A percentile compares a stretch with the other conserved stretches of the same genome.
Evolutionary conservation across 2,113 vertebrate genomes (phyloP).

Genomic region (Leptocoma aspasia): DNA sequence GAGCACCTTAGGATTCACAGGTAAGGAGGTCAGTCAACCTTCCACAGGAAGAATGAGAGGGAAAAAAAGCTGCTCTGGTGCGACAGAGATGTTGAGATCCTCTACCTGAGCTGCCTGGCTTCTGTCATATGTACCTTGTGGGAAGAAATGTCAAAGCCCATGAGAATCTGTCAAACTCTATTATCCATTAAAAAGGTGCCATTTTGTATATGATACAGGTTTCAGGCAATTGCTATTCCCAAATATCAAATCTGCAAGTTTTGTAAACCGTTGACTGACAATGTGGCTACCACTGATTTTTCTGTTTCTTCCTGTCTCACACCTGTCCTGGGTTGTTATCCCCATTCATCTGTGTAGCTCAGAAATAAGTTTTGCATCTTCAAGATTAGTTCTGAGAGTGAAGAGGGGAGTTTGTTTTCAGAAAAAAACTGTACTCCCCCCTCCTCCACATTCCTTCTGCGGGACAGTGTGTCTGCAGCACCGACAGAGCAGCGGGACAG

Average conservation of each 20-base stretch:
- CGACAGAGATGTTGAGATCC: neutral
- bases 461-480: no score
- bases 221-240: neutral
- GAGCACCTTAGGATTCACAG: neutral
- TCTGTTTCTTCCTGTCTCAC: neutral
- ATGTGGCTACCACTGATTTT: neutral
- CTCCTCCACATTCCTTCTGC: no score
- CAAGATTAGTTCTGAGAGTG: no score
- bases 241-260: neutral
- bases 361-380: no score
- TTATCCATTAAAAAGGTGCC: neutral
- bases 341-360: no score
- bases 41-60: neutral
- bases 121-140: neutral
- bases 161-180: neutral
- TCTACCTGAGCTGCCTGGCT: neutral
- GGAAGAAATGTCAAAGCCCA: neutral
- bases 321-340: no score
- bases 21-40: neutral
- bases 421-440: no score
- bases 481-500: no score
- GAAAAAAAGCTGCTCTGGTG: neutral
- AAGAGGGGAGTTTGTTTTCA: no score
- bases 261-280: rapidly evolving
- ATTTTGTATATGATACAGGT: neutral